Base-by-base conservation (phyloP, 1,140 invertebrate genomes). In the Pachypsylla venusta region DNA sequence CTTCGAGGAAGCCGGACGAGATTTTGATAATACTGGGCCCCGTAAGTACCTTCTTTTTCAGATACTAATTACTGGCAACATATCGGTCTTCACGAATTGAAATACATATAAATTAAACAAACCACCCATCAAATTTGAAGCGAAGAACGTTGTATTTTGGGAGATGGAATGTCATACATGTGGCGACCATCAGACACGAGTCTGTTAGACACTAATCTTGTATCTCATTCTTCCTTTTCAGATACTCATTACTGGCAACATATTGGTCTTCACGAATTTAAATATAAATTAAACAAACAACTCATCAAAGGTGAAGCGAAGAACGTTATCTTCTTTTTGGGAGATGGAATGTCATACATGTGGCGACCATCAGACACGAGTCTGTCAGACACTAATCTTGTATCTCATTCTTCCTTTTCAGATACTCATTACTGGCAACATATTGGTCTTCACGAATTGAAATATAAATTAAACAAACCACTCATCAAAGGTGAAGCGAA, bases 81-180 rank as follows among this genome's bases (percentile, higher is more conserved):
- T n/a, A n/a, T 48, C 16, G 42, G 42, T 10, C 42, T 48, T 22
- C 5, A 19, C 42, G 42, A 48, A 22, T 22, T 48, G n/a, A 48
- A 48, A 22, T n/a, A n/a, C n/a, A n/a, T 48, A 5, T 22, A 59
- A 63, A 39, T 22, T 66, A 28, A 42, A 53, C 14, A 58, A 58
- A 19, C 35, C 56, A 26, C 60, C 53, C 13, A 64, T 63, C 30
- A 62, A 7, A 10, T 65, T 68, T 1, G 63, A 59, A 53, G 84
- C 85, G 5, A 83, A 81, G 63, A 87, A 87, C 67, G 72, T 85
- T 0, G 80, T 89, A 13, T 87, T 63, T 67, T 89, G 40, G 86
- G 86, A 0, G 85, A 88, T 66, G 87, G 87, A 1, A 81, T 89
- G 77, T n/a, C n/a, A n/a, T n/a, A n/a, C n/a, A n/a, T n/a, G n/a